Evolutionary conservation across 2,113 vertebrate species (phyloP), one percentile per base, ranked within the genome.

Genomic region (Lagenorhynchus albirostris): DNA sequence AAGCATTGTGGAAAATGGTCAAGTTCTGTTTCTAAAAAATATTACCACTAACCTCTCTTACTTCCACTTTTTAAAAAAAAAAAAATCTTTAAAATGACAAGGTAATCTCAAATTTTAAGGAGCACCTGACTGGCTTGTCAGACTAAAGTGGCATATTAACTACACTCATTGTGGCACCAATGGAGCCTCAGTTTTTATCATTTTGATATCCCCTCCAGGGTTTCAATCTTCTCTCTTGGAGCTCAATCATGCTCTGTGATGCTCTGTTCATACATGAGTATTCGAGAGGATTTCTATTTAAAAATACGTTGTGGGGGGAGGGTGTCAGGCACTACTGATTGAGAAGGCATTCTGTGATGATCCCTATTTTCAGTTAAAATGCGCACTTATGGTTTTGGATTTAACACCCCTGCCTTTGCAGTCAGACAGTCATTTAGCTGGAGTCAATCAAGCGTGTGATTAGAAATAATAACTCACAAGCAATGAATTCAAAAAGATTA

Each of bases 381-480:
- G 97, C 5, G n/a, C 97, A 97, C 97, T 98, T 98, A 97, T 0
- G 87, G 96, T 97, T 98, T 98, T 94, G 97, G 98, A 98, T 98
- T 98, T 98, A 98, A 98, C 97, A 98, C 97, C 85, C 93, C 83
- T 97, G 94, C 97, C 98, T 98, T 97, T 98, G 97, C 98, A 98
- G 97, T 95, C 90, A 94, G 96, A 97, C 94, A 98, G 97, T 97
- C 98, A 98, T 98, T 98, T 98, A 98, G 93, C 94, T 97, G 96
- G 93, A 98, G 97, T 98, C 98, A 98, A 98, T 98, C 98, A 98
- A 98, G 97, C 85, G 0, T 97, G 94, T 98, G 98, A 99, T 98
- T 98, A 98, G 98, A 98, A 98, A 98, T 98, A 98, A 98, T 97
- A 99, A 98, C 98, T 98, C 98, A 98, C 92, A 98, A 98, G 97